Evolutionary conservation across 2,113 vertebrate genomes (phyloP).

Genomic region (Etheostoma spectabile): DNA sequence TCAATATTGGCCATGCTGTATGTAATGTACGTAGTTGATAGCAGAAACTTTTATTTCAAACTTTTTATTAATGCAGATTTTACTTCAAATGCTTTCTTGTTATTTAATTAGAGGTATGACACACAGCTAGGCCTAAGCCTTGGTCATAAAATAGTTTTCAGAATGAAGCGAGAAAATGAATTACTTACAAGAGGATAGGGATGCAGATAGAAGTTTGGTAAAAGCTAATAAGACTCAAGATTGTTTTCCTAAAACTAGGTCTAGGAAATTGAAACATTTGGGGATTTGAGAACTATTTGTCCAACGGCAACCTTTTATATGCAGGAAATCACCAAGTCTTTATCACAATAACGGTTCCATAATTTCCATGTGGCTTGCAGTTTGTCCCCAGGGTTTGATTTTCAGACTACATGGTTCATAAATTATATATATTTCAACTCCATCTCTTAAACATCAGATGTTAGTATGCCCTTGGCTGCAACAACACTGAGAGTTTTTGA

Average conservation of each 20-base stretch:
- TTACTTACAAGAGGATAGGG: background rate
- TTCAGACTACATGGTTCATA: background rate
- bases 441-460: slow-evolving; percentile 12
- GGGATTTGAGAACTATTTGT: background rate
- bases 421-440: background rate
- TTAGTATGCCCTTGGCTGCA: slow-evolving; percentile 14
- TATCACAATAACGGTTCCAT: background rate
- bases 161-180: background rate
- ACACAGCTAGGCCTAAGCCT: too few species aligned
- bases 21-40: background rate
- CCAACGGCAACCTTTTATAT: background rate
- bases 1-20: background rate
- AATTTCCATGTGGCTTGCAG: background rate
- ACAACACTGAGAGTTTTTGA: background rate
- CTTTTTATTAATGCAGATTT: background rate
- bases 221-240: background rate
- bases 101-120: background rate
- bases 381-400: slow-evolving; percentile 6
- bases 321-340: background rate
- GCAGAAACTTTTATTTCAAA: background rate
- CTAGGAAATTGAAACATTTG: background rate
- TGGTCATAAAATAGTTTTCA: background rate
- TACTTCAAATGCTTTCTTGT: background rate
- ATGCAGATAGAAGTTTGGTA: background rate
- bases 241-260: background rate